Evolutionary conservation across 2,797 vertebrate genomes (phyloP), one percentile per base, ranked within the genome.

Genomic region (Phataginus tetradactyla): DNA sequence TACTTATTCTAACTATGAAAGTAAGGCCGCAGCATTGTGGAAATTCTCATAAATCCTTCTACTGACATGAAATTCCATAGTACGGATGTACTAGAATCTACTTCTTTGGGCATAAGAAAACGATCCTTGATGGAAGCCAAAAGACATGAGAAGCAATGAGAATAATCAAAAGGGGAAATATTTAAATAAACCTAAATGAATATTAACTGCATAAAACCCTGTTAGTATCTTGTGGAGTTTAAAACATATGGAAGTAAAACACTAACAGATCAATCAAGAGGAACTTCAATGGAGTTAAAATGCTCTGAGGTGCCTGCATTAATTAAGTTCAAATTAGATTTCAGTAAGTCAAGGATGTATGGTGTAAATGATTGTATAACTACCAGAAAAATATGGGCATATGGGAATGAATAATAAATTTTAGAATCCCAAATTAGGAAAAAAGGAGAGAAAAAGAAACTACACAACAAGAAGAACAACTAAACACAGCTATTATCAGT

Each of bases 191-290:
- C 14, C 69, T 32, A 94, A 84, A 84, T 83, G 25, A 94, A 68
- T 37, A 51, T n/a, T 75, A 94, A 59, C 39, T 20, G 3, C 18
- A 75, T 68, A 84, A 83, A 68, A 68, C 57, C 68, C 39, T 66
- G 25, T 88, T 34, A 72, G 21, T 72, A 51, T 59, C 59, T 51
- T 27, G 27, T 51, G 27, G 68, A 25, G 29, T 51, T 90, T 89
- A 83, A 94, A 94, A 83, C 32, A 83, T 18, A 59, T 27, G 59
- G 53, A 74, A 83, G 32, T 75, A 51, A 90, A 84, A 68, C 27
- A 68, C n/a, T 94, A 89, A 94, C 21, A 68, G 42, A 75, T 83
- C 57, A 74, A 63, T 74, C 59, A 89, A 89, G 51, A 94, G 45
- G 25, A 81, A 49, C 32, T 66, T 89, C 37, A 83, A 83, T 66